Conservation (phyloP, 2,888 invertebrate genomes). For the Pheosia tremula region DNA sequence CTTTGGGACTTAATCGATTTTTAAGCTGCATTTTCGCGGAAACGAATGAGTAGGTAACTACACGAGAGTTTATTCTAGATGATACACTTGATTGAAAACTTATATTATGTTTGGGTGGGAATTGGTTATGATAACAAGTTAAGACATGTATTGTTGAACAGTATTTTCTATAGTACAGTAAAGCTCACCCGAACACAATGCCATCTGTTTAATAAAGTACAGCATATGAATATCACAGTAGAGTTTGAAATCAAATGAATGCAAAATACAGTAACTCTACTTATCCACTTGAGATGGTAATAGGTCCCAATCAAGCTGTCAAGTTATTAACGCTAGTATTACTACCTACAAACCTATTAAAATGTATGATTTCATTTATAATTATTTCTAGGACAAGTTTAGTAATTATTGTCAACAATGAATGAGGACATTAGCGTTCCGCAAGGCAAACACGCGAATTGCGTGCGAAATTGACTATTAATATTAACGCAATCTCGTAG, state of each 20-base stretch:
- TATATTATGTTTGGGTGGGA: slow-evolving; percentile 24
- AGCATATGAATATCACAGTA: no score
- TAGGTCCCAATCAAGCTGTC: neutral
- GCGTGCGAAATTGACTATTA: slow-evolving; percentile 35
- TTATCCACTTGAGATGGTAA: no score
- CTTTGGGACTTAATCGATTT: slow-evolving; percentile 82
- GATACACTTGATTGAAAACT: slow-evolving; percentile 28
- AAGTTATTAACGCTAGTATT: neutral
- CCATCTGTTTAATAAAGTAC: no score
- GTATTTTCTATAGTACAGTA: no score
- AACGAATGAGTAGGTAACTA: slow-evolving; percentile 61
- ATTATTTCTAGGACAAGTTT: slow-evolving; percentile 14
- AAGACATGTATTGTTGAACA: neutral
- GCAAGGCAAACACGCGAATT: slow-evolving; percentile 23
- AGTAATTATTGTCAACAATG: slow-evolving; percentile 21
- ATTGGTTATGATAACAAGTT: neutral
- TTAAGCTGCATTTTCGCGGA: slow-evolving; percentile 77
- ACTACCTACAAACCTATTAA: neutral
- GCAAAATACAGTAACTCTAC: no score
- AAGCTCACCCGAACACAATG: no score
- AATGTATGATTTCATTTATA: neutral
- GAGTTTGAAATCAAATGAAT: no score
- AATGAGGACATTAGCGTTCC: slow-evolving; percentile 24
- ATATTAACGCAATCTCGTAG: slow-evolving; percentile 38
- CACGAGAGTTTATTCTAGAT: slow-evolving; percentile 55